These are phyloP conservation scores for Grallaria varia DNA, from an alignment of 2,113 vertebrate species.

Conservation along the genomic window DNA sequence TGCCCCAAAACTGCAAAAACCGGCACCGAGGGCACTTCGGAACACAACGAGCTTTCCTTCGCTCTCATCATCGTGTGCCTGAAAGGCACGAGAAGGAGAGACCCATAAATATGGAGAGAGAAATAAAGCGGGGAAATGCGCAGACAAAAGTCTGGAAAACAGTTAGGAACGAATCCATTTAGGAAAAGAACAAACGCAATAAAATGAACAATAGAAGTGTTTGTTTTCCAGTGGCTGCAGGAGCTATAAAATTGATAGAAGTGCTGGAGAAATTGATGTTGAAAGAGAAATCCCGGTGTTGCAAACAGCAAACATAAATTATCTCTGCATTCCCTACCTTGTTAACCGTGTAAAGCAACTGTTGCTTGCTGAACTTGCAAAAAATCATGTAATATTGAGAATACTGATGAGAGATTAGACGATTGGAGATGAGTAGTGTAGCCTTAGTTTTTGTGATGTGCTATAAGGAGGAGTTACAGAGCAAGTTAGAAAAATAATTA, in stretches of 20 bases:
- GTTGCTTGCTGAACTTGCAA: not conserved
- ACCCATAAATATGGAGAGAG: not conserved
- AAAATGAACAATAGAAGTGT: not conserved
- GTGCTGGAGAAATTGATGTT: not conserved
- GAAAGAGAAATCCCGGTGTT: not conserved
- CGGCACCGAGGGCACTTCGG: not conserved
- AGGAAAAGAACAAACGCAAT: not conserved
- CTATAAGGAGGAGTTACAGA: not conserved
- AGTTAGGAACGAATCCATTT: no score
- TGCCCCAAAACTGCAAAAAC: not conserved
- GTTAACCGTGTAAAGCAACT: not conserved
- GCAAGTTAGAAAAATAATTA: not conserved
- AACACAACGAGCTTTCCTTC: rapidly evolving
- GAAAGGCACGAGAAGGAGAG: not conserved
- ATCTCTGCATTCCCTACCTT: not conserved
- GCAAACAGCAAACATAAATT: not conserved
- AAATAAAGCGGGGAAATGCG: not conserved
- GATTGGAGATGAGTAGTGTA: no score
- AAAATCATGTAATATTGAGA: not conserved
- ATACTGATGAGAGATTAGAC: not conserved
- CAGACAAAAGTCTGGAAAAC: no score
- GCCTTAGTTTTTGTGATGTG: not conserved
- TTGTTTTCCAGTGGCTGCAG: not conserved
- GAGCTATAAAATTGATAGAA: not conserved
- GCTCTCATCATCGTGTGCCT: not conserved